Conservation (phyloP, 2,113 vertebrate species). For the Mormyrus iriodes region DNA sequence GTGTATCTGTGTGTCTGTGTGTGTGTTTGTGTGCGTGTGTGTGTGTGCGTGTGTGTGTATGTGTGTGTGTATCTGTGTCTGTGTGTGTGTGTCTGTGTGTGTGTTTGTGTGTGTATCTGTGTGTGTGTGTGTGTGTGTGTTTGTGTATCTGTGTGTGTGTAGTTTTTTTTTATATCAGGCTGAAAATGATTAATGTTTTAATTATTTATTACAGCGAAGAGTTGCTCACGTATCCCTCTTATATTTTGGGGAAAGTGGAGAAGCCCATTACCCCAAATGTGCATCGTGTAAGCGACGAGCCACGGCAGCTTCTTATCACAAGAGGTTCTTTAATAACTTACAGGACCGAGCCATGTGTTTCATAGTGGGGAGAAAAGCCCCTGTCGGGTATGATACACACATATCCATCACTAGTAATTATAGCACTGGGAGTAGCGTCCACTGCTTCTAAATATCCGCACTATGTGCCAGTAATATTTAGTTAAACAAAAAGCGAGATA, state of each 20-base stretch:
- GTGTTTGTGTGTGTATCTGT: no score
- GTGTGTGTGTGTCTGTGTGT: no score
- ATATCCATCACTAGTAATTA: background rate
- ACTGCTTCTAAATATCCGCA: constrained; percentile 43
- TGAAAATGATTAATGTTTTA: background rate
- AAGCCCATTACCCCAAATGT: background rate
- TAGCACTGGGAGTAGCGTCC: background rate
- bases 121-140: no score
- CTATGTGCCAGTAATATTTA: constrained; percentile 69
- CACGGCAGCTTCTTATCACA: constrained; percentile 2
- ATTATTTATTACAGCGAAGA: background rate
- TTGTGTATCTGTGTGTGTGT: background rate
- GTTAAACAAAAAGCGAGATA: constrained; percentile 64
- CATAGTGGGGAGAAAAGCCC: background rate
- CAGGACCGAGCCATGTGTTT: background rate
- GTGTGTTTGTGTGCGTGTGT: no score
- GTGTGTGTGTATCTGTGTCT: no score
- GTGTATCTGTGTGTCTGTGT: no score
- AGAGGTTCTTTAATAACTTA: background rate
- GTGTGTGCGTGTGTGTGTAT: background rate
- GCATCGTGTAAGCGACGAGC: background rate
- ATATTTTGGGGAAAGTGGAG: background rate
- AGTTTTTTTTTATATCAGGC: background rate
- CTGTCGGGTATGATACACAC: background rate
- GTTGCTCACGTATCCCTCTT: background rate